These are phyloP conservation scores for Chelonus insularis DNA, from an alignment of 1,140 invertebrate species.

Conservation along the genomic window DNA sequence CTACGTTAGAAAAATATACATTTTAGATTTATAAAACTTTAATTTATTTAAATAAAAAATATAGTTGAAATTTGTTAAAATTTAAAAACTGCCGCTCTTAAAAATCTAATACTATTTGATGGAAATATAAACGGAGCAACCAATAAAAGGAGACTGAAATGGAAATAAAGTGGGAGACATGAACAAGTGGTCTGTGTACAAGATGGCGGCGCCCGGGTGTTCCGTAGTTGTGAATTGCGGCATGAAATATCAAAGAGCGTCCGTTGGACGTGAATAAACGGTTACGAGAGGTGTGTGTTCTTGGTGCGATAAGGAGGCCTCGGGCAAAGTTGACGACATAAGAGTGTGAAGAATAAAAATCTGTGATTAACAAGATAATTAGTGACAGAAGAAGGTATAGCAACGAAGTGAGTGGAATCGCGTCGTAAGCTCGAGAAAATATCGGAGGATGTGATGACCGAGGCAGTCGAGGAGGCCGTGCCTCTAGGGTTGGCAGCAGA, in stretches of 20 bases:
- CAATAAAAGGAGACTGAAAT: too few relatives aligned
- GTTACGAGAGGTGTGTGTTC: not conserved
- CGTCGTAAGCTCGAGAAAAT: constrained; percentile 1
- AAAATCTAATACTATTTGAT: too few relatives aligned
- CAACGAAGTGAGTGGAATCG: constrained; percentile 13
- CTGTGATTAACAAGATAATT: constrained; percentile 1
- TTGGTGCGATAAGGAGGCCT: constrained; percentile 6
- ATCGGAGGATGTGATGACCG: constrained; percentile 3
- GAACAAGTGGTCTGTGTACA: constrained; percentile 39
- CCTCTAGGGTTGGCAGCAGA: constrained; percentile 18
- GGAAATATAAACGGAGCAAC: too few relatives aligned
- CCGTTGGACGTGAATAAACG: constrained; percentile 17
- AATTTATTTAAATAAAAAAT: too few relatives aligned
- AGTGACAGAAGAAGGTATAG: not conserved
- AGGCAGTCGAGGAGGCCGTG: constrained; percentile 17
- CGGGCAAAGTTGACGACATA: not conserved
- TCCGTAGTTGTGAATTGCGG: constrained; percentile 30
- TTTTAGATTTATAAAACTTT: too few relatives aligned
- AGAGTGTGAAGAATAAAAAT: constrained; percentile 8
- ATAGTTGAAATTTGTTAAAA: too few relatives aligned
- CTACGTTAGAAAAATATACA: too few relatives aligned
- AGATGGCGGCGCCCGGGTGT: constrained; percentile 46
- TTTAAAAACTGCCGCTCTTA: too few relatives aligned
- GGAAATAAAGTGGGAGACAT: not conserved
- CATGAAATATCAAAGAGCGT: constrained; percentile 27